Conservation (phyloP, 2,113 vertebrate genomes). For the Rutilus rutilus region DNA sequence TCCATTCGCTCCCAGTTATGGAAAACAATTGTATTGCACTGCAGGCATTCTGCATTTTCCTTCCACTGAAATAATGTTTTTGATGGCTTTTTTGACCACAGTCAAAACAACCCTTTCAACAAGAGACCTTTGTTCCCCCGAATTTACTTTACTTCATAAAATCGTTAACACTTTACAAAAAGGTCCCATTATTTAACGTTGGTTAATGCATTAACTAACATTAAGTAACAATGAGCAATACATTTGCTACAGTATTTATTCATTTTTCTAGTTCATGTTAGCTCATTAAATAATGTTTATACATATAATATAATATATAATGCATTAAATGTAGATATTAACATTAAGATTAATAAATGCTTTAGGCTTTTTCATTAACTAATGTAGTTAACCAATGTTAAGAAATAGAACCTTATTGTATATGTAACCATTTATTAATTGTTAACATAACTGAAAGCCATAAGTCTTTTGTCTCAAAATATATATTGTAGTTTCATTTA, state of each 20-base stretch:
- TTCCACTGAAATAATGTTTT: neutral
- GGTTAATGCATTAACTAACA: neutral
- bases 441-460: no score
- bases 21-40: neutral
- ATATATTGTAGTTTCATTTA: neutral
- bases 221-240: neutral
- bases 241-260: neutral
- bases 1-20: slow-evolving; percentile 1
- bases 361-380: neutral
- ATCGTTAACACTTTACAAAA: neutral
- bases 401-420: neutral
- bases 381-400: neutral
- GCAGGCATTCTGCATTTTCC: neutral
- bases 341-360: neutral
- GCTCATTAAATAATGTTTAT: neutral
- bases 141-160: neutral
- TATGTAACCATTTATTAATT: neutral
- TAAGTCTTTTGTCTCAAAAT: neutral
- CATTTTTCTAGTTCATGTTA: neutral
- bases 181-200: neutral
- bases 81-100: neutral
- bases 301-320: no score
- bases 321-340: neutral
- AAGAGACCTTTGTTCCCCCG: neutral
- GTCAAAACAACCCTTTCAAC: neutral